Percentiles rank a stretch among this genome's conserved stretches.
Evolutionary conservation across 2,888 invertebrate genomes (phyloP).

Genomic region (Daptonema setosum): DNA sequence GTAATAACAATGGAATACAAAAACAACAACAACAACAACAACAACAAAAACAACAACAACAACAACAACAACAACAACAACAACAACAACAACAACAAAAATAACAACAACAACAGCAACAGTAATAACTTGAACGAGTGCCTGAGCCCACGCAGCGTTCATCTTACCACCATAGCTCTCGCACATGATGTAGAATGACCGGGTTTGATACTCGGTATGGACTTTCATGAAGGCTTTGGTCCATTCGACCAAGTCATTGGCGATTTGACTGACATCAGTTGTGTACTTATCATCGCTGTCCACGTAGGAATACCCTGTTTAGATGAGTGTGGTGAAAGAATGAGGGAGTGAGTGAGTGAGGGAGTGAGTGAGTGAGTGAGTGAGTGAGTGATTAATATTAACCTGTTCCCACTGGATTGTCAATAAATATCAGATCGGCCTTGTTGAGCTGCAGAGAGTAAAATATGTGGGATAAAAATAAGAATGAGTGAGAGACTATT

Average conservation of each 20-base stretch:
- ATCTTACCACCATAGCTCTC: conserved; percentile 85
- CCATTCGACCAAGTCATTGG: conserved; percentile 51
- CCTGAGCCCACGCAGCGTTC: conserved; percentile 55
- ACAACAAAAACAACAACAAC: too few species aligned
- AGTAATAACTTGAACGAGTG: conserved; percentile 29
- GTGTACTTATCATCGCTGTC: conserved; percentile 30
- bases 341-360: too few species aligned
- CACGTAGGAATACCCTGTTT: conserved; percentile 68
- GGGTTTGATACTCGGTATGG: conserved; percentile 46
- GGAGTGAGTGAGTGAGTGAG: too few species aligned
- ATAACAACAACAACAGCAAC: too few species aligned
- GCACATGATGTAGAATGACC: conserved; percentile 59
- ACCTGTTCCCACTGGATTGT: conserved; percentile 71
- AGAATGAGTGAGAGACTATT: too few species aligned
- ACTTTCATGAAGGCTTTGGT: conserved; percentile 44
- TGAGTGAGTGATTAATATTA: too few species aligned
- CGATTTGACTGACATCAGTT: conserved; percentile 43
- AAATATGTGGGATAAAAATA: conserved; percentile 7
- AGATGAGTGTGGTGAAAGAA: too few species aligned
- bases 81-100: too few species aligned
- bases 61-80: too few species aligned
- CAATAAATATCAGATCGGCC: conserved; percentile 62
- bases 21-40: too few species aligned
- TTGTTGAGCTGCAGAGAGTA: conserved; percentile 39
- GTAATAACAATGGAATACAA: conserved; percentile 9